These are phyloP conservation scores for Euzophera pinguis DNA, from an alignment of 2,888 invertebrate genomes.

Conservation along the genomic window DNA sequence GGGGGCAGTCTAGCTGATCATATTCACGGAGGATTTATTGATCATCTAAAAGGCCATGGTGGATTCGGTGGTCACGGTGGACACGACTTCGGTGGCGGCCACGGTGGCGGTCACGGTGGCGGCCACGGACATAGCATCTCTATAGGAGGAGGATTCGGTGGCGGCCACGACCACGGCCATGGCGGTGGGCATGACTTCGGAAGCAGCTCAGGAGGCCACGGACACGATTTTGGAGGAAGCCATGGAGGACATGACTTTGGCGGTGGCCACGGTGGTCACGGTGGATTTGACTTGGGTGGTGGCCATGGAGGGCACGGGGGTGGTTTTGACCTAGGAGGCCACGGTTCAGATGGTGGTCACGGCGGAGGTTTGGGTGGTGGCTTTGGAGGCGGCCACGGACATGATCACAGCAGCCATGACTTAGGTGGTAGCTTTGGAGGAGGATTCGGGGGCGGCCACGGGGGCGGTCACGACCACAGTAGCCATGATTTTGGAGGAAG, in stretches of 20 bases:
- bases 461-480: conserved; percentile 12
- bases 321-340: conserved; percentile 19
- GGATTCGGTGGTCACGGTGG: conserved; percentile 32
- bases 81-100: conserved; percentile 31
- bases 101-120: conserved; percentile 25
- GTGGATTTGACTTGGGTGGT: conserved; percentile 20
- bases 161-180: conserved; percentile 25
- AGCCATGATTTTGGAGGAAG: conserved; percentile 10
- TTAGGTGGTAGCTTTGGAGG: conserved; percentile 24
- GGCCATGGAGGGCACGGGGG: conserved; percentile 24
- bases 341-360: conserved; percentile 22
- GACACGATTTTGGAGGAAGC: conserved; percentile 24
- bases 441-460: conserved; percentile 25
- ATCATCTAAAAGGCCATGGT: conserved; percentile 26
- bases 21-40: conserved; percentile 22
- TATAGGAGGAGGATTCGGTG: conserved; percentile 9
- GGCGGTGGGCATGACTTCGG: conserved; percentile 22
- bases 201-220: conserved; percentile 29
- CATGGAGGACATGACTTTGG: conserved; percentile 18
- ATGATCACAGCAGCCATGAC: conserved; percentile 25
- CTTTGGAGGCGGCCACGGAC: conserved; percentile 15
- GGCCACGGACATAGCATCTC: conserved; percentile 18
- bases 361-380: conserved; percentile 18
- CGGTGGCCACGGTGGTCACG: conserved; percentile 29
- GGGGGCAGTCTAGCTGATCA: conserved; percentile 27